Conservation (phyloP, 2,888 invertebrate species). For the Napeogenes inachia region DNA sequence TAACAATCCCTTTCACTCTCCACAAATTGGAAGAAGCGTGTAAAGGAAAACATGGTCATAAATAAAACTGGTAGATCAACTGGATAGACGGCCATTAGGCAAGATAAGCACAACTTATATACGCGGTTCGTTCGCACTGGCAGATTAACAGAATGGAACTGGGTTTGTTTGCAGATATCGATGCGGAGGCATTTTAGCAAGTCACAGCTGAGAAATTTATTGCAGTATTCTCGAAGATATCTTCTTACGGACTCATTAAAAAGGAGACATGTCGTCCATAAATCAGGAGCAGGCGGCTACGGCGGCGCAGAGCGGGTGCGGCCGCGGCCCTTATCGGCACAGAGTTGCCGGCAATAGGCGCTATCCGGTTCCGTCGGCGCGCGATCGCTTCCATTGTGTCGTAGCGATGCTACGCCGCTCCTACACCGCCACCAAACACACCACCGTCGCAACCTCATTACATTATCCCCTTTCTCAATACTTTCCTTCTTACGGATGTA, state of each 20-base stretch:
- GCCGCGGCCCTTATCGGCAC: constrained; percentile 63
- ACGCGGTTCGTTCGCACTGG: constrained; percentile 65
- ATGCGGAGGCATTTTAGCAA: constrained; percentile 67
- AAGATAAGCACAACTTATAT: constrained; percentile 74
- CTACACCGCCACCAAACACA: constrained; percentile 41
- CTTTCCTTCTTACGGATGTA: constrained; percentile 40
- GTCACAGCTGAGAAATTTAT: constrained; percentile 71
- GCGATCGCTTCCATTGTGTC: constrained; percentile 59
- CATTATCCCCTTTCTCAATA: constrained; percentile 58
- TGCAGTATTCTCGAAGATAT: constrained; percentile 70
- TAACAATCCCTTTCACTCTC: constrained; percentile 77
- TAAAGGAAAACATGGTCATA: constrained; percentile 77
- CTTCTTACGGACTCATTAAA: constrained; percentile 77
- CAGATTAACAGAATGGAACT: constrained; percentile 72
- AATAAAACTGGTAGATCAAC: constrained; percentile 76
- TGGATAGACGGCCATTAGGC: constrained; percentile 75
- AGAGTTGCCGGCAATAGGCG: constrained; percentile 71
- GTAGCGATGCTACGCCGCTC: constrained; percentile 31
- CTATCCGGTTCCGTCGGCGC: constrained; percentile 74
- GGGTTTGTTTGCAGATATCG: constrained; percentile 74
- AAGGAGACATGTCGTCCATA: constrained; percentile 77
- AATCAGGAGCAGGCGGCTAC: constrained; percentile 63
- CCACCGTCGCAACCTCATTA: constrained; percentile 58
- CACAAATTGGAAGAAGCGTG: constrained; percentile 76
- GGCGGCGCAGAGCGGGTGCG: constrained; percentile 46